These are phyloP conservation scores for Loriculus beryllinus DNA, from an alignment of 2,797 vertebrate genomes.

Conservation along the genomic window DNA sequence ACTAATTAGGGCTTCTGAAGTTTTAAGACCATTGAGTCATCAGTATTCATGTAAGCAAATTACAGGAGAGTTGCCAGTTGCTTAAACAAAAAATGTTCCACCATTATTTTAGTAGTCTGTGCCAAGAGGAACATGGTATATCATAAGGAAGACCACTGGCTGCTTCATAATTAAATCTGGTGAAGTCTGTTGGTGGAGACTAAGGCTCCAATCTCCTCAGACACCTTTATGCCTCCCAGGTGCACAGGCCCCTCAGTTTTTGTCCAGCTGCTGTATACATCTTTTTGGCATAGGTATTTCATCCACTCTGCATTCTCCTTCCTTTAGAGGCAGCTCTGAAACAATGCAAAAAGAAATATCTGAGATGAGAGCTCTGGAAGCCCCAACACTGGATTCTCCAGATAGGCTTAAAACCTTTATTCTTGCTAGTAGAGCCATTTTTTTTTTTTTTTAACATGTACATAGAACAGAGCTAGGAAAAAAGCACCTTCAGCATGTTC, in stretches of 20 bases:
- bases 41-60: background rate
- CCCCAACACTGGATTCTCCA: background rate
- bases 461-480: background rate
- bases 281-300: background rate
- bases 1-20: constrained; percentile 6
- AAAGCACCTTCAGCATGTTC: accelerated
- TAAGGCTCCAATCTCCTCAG: background rate
- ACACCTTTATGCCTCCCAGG: background rate
- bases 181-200: background rate
- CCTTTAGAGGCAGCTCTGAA: background rate
- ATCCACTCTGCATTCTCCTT: background rate
- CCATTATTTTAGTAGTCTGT: background rate
- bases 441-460: background rate
- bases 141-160: background rate
- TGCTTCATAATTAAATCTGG: background rate
- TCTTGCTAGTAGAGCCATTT: background rate
- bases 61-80: background rate
- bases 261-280: background rate
- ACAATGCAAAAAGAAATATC: accelerated
- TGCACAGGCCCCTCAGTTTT: background rate
- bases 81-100: background rate
- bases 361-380: background rate
- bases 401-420: background rate
- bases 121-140: background rate
- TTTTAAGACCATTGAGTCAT: constrained; percentile 22